Percentiles rank a stretch among this genome's conserved stretches.
These are phyloP conservation scores for Tokudaia tokunoshimensis DNA, from an alignment of 2,797 vertebrate genomes.

Conservation along the genomic window DNA sequence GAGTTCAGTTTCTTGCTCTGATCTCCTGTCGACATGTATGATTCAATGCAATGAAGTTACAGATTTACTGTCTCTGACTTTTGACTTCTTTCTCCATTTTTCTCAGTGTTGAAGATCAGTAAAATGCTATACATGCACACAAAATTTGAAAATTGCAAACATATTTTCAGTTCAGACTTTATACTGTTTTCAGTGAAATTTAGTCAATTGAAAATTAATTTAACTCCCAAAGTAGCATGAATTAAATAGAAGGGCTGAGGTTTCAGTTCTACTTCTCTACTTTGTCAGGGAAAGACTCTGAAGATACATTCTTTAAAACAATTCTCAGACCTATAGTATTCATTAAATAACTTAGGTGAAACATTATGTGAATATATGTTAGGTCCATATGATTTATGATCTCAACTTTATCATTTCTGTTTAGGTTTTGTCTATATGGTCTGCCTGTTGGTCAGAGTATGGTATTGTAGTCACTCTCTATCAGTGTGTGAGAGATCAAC, in stretches of 20 bases:
- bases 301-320: slow-evolving; percentile 39
- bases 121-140: neutral
- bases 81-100: neutral
- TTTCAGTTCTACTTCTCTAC: neutral
- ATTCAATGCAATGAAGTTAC: neutral
- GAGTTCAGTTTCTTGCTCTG: neutral
- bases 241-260: slow-evolving; percentile 20
- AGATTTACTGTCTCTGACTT: neutral
- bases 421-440: neutral
- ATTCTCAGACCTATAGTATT: slow-evolving; percentile 42
- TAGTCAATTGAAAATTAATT: slow-evolving; percentile 19
- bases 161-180: slow-evolving; percentile 12
- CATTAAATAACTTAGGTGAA: slow-evolving; percentile 35
- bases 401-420: neutral
- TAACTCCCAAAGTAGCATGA: slow-evolving; percentile 3
- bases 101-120: neutral
- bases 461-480: neutral
- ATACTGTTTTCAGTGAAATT: slow-evolving; percentile 39
- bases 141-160: slow-evolving; percentile 2
- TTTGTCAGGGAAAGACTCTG: slow-evolving; percentile 31
- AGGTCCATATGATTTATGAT: neutral
- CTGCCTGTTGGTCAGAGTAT: neutral
- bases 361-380: neutral
- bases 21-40: neutral
- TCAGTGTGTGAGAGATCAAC: neutral